phyloP scores from a whole-genome alignment of 2,113 vertebrate genomes.

The Campylomormyrus tamandua region DNA sequence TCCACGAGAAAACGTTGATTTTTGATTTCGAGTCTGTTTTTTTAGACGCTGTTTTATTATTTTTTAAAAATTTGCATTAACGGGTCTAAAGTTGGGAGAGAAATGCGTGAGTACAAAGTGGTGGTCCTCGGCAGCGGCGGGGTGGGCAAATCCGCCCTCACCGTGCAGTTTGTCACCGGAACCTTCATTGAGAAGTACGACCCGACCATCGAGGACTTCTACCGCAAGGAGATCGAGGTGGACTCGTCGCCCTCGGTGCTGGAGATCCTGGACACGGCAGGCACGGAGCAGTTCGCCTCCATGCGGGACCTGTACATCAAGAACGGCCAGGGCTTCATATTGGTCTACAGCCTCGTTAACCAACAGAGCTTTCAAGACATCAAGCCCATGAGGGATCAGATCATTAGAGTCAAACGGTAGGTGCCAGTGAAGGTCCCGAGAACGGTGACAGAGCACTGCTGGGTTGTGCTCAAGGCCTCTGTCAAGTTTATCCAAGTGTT shows the following conservation, averaged over 20 bases:
- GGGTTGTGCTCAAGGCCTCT: neutral
- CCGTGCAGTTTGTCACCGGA: constrained; percentile 92
- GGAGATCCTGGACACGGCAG: constrained; percentile 92
- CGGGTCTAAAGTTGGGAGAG: constrained; percentile 35
- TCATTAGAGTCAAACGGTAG: constrained; percentile 93
- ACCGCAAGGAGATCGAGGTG: constrained; percentile 95
- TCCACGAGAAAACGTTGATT: constrained; percentile 41
- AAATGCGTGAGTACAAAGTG: constrained; percentile 95
- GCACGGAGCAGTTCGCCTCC: constrained; percentile 92
- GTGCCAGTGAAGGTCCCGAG: constrained; percentile 17
- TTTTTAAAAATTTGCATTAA: constrained; percentile 28
- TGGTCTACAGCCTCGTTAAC: constrained; percentile 92
- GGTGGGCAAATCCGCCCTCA: constrained; percentile 92
- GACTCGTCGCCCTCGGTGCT: constrained; percentile 90
- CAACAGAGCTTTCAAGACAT: constrained; percentile 97
- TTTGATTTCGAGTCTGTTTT: constrained; percentile 18
- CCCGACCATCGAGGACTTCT: constrained; percentile 94
- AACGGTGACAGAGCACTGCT: neutral
- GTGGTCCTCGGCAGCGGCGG: constrained; percentile 94
- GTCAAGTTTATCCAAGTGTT: neutral
- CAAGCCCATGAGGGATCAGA: constrained; percentile 91
- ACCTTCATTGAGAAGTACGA: constrained; percentile 95
- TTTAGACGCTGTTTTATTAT: neutral
- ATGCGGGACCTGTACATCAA: constrained; percentile 97
- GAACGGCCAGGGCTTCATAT: constrained; percentile 89